phyloP scores from a whole-genome alignment of 2,888 invertebrate species.

The Caradrina clavipalpis region DNA sequence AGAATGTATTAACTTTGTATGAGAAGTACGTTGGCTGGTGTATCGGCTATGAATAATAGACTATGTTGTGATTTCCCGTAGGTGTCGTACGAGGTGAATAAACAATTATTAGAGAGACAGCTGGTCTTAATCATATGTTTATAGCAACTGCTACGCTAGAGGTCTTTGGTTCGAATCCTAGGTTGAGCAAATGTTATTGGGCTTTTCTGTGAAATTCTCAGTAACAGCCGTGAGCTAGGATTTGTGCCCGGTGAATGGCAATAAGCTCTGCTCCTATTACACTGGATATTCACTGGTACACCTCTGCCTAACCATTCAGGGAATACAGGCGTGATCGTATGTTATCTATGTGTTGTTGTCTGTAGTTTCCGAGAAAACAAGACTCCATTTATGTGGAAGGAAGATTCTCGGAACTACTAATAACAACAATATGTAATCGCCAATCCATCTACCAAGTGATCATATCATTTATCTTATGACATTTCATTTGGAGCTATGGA shows the following conservation, averaged over 20 bases:
- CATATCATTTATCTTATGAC: not conserved
- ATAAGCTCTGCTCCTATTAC: too few species aligned
- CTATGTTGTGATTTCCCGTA: slow-evolving; percentile 38
- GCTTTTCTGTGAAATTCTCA: too few species aligned
- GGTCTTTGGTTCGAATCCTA: too few species aligned
- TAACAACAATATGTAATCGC: too few species aligned
- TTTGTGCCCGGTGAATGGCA: too few species aligned
- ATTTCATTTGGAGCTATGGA: not conserved
- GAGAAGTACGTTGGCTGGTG: slow-evolving; percentile 15
- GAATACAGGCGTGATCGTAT: too few species aligned
- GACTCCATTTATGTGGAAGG: not conserved
- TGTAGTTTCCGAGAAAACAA: not conserved
- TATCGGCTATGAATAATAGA: slow-evolving; percentile 49
- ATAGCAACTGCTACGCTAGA: too few species aligned
- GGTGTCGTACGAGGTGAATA: slow-evolving; percentile 32
- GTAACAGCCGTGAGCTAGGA: too few species aligned
- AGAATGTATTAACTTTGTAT: slow-evolving; percentile 37
- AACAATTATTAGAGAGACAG: not conserved
- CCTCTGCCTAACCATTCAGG: too few species aligned
- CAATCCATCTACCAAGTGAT: not conserved
- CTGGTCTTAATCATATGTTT: slow-evolving; percentile 21
- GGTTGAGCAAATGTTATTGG: too few species aligned
- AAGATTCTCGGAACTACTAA: too few species aligned
- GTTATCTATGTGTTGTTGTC: not conserved
- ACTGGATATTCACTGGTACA: too few species aligned